Evolutionary conservation across 2,113 vertebrate genomes (phyloP).

Genomic region (Grallaria varia): DNA sequence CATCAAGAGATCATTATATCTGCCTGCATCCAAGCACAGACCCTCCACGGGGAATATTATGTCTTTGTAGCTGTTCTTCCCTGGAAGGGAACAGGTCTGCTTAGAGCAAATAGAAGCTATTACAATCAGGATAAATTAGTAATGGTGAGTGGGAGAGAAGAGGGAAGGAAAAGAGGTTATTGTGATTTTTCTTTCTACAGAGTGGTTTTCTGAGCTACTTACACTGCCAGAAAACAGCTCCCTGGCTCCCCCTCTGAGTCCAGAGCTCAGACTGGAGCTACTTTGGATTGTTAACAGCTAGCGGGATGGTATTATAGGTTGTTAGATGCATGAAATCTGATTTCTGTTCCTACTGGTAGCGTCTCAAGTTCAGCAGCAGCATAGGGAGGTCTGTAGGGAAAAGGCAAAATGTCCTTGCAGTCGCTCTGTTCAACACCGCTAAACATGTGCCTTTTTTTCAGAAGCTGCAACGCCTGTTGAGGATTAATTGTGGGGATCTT

Average conservation of each 20-base stretch:
- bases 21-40: background rate
- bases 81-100: slow-evolving; percentile 23
- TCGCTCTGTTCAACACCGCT: background rate
- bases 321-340: background rate
- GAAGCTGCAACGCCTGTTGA: background rate
- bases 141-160: slow-evolving; percentile 34
- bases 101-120: slow-evolving; percentile 28
- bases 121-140: slow-evolving; percentile 45
- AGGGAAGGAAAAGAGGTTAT: background rate
- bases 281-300: background rate
- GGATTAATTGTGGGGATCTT: background rate
- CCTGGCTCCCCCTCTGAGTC: background rate
- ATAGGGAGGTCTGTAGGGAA: background rate
- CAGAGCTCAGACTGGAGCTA: background rate
- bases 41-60: slow-evolving; percentile 32
- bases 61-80: slow-evolving; percentile 22
- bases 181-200: slow-evolving; percentile 15
- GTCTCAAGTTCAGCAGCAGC: background rate
- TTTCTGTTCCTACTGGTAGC: background rate
- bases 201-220: background rate
- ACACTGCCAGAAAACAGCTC: background rate
- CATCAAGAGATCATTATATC: background rate
- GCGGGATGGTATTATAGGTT: background rate
- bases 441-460: background rate
- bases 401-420: background rate